Evolutionary conservation across 2,888 invertebrate genomes (phyloP).

Genomic region (Tinea trinotella): DNA sequence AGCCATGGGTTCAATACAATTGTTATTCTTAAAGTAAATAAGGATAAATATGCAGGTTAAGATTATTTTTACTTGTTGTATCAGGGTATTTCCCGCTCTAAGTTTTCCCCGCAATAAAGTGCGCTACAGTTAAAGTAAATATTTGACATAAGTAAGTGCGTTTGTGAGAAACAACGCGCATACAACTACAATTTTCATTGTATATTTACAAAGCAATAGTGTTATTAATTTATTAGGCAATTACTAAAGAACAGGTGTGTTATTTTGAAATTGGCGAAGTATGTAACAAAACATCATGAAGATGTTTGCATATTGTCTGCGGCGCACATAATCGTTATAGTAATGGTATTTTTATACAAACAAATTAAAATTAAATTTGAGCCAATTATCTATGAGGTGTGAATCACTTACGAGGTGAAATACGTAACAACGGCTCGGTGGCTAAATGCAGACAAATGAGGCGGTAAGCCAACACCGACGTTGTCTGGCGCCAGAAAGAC

Average conservation of each 20-base stretch:
- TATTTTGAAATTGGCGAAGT: no score
- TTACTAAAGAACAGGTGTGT: no score
- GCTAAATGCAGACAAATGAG: slow-evolving; percentile 3
- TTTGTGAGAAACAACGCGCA: no score
- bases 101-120: slow-evolving; percentile 17
- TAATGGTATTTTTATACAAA: background rate
- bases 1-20: background rate
- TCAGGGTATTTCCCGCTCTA: background rate
- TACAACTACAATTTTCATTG: no score
- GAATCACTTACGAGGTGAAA: background rate
- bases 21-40: background rate
- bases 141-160: background rate
- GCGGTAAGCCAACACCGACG: slow-evolving; percentile 16
- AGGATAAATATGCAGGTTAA: background rate
- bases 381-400: background rate
- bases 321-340: background rate
- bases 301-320: no score
- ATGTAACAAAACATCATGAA: no score
- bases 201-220: no score
- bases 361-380: background rate
- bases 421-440: slow-evolving; percentile 2
- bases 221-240: no score
- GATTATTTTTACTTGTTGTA: background rate
- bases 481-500: slow-evolving; percentile 27
- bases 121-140: background rate